Evolutionary conservation across 2,113 vertebrate genomes (phyloP).

Genomic region (Poecile atricapillus): DNA sequence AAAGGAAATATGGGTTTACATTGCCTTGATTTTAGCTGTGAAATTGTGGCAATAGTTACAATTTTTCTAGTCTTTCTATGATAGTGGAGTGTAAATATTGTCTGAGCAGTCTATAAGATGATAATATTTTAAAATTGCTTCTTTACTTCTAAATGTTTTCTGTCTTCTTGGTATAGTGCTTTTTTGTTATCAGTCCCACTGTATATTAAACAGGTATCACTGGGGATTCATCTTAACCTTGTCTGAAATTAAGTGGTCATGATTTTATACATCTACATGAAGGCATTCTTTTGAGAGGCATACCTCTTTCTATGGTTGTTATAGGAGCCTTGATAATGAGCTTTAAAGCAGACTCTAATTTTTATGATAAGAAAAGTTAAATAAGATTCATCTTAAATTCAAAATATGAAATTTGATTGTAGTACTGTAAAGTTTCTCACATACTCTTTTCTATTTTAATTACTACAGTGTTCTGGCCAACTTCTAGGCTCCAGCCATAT

Average conservation of each 20-base stretch:
- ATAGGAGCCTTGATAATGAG: neutral
- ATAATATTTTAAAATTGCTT: neutral
- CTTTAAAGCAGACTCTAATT: neutral
- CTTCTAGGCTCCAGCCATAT: neutral
- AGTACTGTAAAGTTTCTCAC: neutral
- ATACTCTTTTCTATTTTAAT: neutral
- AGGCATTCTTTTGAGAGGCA: neutral
- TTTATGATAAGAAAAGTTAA: neutral
- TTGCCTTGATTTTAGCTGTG: neutral
- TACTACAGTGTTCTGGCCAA: neutral
- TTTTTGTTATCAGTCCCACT: neutral
- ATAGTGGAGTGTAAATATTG: neutral
- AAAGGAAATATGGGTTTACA: neutral
- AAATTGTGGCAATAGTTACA: neutral
- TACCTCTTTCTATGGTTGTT: neutral
- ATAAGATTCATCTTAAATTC: neutral
- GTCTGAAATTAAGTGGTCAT: neutral
- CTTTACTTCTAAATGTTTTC: neutral
- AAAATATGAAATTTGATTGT: neutral
- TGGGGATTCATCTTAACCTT: neutral
- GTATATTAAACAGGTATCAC: neutral
- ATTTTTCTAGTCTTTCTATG: conserved; percentile 9
- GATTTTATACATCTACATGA: neutral
- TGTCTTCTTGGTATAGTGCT: neutral
- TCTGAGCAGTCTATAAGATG: neutral